phyloP scores from a whole-genome alignment of 2,113 vertebrate genomes.

The Pyxicephalus adspersus region DNA sequence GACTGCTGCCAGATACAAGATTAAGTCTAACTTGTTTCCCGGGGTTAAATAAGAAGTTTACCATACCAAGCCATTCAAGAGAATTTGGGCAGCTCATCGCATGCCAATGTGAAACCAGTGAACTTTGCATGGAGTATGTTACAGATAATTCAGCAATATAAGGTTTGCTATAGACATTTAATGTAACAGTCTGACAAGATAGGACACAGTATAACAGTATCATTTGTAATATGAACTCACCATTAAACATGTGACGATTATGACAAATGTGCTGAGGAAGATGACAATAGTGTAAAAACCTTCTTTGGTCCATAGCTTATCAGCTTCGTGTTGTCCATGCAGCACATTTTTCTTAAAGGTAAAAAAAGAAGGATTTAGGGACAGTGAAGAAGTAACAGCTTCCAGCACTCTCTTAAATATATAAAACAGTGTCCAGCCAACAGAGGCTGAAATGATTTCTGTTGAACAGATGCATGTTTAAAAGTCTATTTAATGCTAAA shows the following conservation, averaged over 20 bases:
- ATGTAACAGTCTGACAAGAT: too few relatives aligned
- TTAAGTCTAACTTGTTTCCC: too few relatives aligned
- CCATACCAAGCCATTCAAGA: too few relatives aligned
- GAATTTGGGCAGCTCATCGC: too few relatives aligned
- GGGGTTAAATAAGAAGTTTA: too few relatives aligned
- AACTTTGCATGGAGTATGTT: too few relatives aligned
- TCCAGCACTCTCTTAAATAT: not conserved
- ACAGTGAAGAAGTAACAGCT: conserved; percentile 52
- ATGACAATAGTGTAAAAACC: conserved; percentile 88
- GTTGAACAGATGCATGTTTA: conserved; percentile 50
- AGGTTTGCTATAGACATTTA: too few relatives aligned
- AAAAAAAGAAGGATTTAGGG: conserved; percentile 58
- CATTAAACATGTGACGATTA: conserved; percentile 92
- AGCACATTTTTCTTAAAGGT: conserved; percentile 88
- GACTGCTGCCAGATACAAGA: too few relatives aligned
- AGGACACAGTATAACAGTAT: too few relatives aligned
- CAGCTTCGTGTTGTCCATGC: conserved; percentile 85
- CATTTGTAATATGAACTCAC: conserved; percentile 71
- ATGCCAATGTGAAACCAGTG: too few relatives aligned
- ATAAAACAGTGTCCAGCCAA: not conserved
- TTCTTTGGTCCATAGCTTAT: conserved; percentile 89
- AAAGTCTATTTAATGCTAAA: not conserved
- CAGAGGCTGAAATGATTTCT: conserved; percentile 60
- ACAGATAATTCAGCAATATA: too few relatives aligned
- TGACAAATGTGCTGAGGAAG: conserved; percentile 93